Conservation (phyloP, 2,888 invertebrate species). For the Charanyca ferruginea region DNA sequence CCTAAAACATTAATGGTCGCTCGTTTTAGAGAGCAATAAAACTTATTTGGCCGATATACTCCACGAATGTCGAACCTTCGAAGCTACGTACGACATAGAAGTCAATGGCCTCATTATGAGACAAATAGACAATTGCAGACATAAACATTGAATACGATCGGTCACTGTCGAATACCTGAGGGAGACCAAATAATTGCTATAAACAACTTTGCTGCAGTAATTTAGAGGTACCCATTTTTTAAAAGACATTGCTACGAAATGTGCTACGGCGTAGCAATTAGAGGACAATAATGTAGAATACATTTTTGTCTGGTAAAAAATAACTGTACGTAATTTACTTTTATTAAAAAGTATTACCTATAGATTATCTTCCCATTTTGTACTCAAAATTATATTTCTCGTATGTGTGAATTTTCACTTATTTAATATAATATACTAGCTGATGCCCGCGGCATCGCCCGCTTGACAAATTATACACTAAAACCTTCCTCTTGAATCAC, state of each 20-base stretch:
- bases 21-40: conserved; percentile 46
- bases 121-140: conserved; percentile 33
- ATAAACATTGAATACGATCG: conserved; percentile 30
- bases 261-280: conserved; percentile 48
- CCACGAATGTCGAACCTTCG: conserved; percentile 5
- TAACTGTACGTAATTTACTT: neutral
- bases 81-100: conserved; percentile 36
- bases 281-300: neutral
- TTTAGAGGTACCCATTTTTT: conserved; percentile 12
- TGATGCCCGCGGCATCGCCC: too few species aligned
- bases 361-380: neutral
- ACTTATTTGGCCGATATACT: conserved; percentile 24
- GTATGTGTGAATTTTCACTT: conserved; percentile 2
- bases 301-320: neutral
- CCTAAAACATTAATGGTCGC: conserved; percentile 27
- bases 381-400: neutral
- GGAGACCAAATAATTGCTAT: conserved; percentile 24
- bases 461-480: too few species aligned
- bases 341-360: conserved; percentile 1
- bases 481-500: too few species aligned
- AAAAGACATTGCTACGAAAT: conserved; percentile 3
- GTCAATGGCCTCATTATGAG: conserved; percentile 54
- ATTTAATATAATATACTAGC: too few species aligned
- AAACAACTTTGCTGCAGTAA: neutral
- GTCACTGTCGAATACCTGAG: conserved; percentile 26